A percentile compares a stretch with the other conserved stretches of the same genome.
phyloP scores from a whole-genome alignment of 2,113 vertebrate species.

The Brachypteracias leptosomus region DNA sequence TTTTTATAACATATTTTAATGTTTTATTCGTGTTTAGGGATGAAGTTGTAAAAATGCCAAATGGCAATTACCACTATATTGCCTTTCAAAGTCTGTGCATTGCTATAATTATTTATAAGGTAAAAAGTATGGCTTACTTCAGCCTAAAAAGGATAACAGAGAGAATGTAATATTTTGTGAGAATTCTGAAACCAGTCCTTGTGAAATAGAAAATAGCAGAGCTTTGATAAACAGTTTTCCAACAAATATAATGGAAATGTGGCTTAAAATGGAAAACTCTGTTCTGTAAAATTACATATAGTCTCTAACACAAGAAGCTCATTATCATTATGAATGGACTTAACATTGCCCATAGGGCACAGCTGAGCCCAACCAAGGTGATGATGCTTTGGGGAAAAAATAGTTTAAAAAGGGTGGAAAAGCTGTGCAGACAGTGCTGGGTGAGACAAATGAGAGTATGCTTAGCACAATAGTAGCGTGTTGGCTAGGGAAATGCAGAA shows the following conservation, averaged over 20 bases:
- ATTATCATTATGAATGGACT: not conserved
- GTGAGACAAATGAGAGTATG: not conserved
- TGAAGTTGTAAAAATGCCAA: not conserved
- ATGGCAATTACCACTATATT: not conserved
- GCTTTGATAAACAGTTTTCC: not conserved
- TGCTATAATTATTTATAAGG: not conserved
- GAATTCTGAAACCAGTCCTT: not conserved
- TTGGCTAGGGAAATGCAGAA: not conserved
- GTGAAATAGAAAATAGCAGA: not conserved
- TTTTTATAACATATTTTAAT: not conserved
- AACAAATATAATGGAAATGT: not conserved
- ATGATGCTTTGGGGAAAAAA: not conserved
- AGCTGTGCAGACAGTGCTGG: fast-evolving
- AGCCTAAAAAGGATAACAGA: not conserved
- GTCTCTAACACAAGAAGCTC: not conserved
- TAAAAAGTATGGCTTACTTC: not conserved
- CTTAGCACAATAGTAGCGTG: not conserved
- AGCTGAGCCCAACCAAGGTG: not conserved
- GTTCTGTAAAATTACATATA: not conserved
- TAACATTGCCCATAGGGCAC: not conserved
- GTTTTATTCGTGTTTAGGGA: not conserved
- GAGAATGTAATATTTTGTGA: not conserved
- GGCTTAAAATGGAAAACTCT: not conserved
- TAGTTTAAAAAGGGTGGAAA: not conserved
- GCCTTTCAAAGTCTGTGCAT: not conserved